These are phyloP conservation scores for Zoanthus sansibaricus DNA, from an alignment of 92 coral and sea anemone species.

Conservation along the genomic window DNA sequence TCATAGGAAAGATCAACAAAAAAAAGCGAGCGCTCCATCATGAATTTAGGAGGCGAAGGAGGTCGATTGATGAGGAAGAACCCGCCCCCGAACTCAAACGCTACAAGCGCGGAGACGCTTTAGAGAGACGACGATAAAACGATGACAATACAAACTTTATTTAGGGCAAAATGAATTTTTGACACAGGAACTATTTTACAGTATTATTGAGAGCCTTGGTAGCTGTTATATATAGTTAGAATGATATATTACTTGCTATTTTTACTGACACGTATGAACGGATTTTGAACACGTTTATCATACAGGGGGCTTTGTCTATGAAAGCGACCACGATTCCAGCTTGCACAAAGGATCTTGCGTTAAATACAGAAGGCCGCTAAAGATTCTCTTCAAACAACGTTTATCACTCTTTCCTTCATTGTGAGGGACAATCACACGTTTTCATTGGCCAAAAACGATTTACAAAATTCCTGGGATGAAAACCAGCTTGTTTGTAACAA, in stretches of 20 bases:
- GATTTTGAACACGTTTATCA: background rate
- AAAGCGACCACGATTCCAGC: background rate
- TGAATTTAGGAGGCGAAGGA: conserved; percentile 31
- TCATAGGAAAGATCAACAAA: conserved; percentile 80
- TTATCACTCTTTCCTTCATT: background rate
- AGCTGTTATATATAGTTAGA: background rate
- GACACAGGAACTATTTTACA: background rate
- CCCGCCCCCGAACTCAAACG: conserved; percentile 22
- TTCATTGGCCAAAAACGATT: no score
- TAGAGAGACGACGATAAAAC: conserved; percentile 4
- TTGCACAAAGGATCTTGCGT: background rate
- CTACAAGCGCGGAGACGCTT: conserved; percentile 1
- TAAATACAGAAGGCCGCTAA: background rate
- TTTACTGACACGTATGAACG: background rate
- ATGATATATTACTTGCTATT: background rate
- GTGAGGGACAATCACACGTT: no score
- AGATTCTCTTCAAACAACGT: background rate
- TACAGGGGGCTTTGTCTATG: background rate
- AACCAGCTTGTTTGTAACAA: no score
- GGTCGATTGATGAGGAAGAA: conserved; percentile 9
- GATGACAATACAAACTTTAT: background rate
- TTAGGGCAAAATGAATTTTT: no score
- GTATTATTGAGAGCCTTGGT: background rate
- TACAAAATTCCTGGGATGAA: no score
- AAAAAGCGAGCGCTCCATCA: conserved; percentile 57